A percentile compares a stretch with the other conserved stretches of the same genome.
Conservation (phyloP, 2,113 vertebrate genomes). For the Microcebus jonahi region DNA sequence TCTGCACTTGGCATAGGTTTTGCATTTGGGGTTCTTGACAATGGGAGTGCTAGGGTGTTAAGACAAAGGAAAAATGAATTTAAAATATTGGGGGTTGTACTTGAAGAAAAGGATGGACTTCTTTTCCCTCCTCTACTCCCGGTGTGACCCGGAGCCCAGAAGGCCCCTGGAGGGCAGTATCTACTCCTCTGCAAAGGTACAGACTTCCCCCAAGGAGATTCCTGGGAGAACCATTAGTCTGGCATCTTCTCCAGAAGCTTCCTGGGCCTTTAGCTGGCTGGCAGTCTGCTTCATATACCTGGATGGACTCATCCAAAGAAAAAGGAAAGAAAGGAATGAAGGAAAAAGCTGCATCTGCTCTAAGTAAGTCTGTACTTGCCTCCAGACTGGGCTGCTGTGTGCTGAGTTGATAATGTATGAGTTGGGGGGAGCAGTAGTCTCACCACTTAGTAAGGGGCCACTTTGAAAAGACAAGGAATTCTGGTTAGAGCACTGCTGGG, state of each 20-base stretch:
- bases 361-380: neutral
- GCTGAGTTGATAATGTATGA: slow-evolving; percentile 31
- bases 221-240: neutral
- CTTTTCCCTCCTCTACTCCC: neutral
- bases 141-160: neutral
- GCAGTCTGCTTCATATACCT: neutral
- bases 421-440: neutral
- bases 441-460: neutral
- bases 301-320: neutral
- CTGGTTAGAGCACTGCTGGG: neutral
- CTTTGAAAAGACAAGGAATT: slow-evolving; percentile 27
- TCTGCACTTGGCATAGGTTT: slow-evolving; percentile 12
- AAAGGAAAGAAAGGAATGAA: no score
- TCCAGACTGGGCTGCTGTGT: slow-evolving; percentile 12
- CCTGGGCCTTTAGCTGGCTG: neutral
- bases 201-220: neutral
- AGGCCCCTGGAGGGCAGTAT: slow-evolving; percentile 5
- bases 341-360: neutral
- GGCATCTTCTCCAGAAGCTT: neutral
- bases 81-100: neutral
- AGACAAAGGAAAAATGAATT: slow-evolving; percentile 46
- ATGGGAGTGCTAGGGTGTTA: neutral
- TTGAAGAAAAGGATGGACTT: neutral
- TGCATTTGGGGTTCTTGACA: neutral
- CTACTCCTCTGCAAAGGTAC: neutral